Evolutionary conservation across 2,888 invertebrate genomes (phyloP), one percentile per base, ranked within the genome.

Genomic region (Plebejus anna): DNA sequence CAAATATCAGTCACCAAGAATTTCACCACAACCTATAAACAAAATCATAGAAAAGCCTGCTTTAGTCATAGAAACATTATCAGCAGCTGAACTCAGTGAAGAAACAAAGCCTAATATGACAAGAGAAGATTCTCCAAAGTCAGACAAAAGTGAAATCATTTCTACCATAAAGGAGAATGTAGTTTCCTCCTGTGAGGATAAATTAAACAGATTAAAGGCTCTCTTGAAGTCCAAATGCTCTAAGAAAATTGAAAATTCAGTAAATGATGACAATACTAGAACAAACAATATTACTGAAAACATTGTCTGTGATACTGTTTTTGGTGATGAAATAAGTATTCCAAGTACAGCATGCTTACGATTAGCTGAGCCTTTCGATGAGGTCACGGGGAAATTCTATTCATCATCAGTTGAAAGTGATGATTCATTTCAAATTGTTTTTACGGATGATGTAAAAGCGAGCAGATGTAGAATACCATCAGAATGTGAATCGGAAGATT

Each of bases 401-500:
- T 84, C 89, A 0, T 78, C 84, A 1, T 91, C 91, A 0, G 83
- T 84, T 0, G 87, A 88, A 4, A 92, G 88, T 13, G 91, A 94
- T 4, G 94, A 94, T 78, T 91, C 91, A 0, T 94, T 92, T 82
- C 92, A 93, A 85, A 92, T 94, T 7, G 94, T 94, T 4, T 92
- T 93, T 80, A 84, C 85, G 0, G 92, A 94, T 42, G 85, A 83
- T 70, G 87, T 85, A 0, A 79, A 80, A 66, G 76, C 84, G 0
- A 82, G 80, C 61, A 80, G 85, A 76, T 76, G 78, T 1, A 82
- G 90, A 4, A 81, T 84, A 66, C 81, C 88, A 1, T 95, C 94
- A 0, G 95, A 94, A 75, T 94, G 94, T 75, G 95, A 94, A n/a
- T 95, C 95, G 0, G 95, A 95, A 82, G 95, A 95, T 83, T 95